phyloP scores from a whole-genome alignment of 2,888 invertebrate species.

The Phragmatobia fuliginosa region DNA sequence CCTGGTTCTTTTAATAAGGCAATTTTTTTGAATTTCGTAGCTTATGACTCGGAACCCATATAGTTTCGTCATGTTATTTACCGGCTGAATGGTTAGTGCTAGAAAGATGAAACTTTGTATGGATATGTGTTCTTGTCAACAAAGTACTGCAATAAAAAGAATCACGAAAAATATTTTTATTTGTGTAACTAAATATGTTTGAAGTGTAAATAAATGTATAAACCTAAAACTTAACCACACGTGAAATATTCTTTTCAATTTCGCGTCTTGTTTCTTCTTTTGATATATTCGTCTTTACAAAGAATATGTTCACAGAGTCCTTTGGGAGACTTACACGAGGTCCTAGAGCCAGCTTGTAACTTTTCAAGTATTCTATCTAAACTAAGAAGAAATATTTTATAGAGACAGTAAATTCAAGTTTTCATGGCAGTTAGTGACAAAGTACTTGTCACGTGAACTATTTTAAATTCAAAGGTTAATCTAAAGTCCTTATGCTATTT shows the following conservation, averaged over 20 bases:
- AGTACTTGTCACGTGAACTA: too few species aligned
- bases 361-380: not conserved
- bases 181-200: not conserved
- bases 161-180: too few species aligned
- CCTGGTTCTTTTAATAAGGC: too few species aligned
- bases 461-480: too few species aligned
- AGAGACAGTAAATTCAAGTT: not conserved
- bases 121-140: too few species aligned
- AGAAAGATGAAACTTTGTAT: too few species aligned
- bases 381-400: not conserved
- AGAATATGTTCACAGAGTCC: not conserved
- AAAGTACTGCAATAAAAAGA: too few species aligned
- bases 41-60: too few species aligned
- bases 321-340: not conserved
- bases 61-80: too few species aligned
- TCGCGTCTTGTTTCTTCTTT: not conserved
- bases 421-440: not conserved
- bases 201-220: not conserved
- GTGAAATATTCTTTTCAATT: not conserved
- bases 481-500: too few species aligned
- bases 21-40: too few species aligned
- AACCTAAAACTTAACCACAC: not conserved
- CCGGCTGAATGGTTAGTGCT: too few species aligned
- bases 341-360: not conserved
- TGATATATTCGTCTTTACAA: not conserved